phyloP scores from a whole-genome alignment of 2,113 vertebrate genomes.

The Gambusia holbrooki region DNA sequence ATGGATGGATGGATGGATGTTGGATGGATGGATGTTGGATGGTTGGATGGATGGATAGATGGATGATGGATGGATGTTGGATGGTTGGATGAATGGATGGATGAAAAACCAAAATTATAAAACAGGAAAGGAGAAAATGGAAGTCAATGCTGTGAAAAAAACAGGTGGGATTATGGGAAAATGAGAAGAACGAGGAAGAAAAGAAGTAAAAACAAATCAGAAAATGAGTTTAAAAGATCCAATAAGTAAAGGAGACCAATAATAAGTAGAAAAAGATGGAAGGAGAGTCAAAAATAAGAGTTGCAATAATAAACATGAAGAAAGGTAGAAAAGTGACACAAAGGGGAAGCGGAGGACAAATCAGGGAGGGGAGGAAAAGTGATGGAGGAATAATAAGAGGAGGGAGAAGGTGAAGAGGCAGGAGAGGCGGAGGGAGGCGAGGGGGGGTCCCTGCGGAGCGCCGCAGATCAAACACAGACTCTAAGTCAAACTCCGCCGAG shows the following conservation, averaged over 20 bases:
- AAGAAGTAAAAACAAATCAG: background rate
- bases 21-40: too few relatives aligned
- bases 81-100: too few relatives aligned
- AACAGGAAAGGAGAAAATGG: background rate
- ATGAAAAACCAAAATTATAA: background rate
- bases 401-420: slow-evolving; percentile 53
- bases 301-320: background rate
- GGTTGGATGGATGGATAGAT: too few relatives aligned
- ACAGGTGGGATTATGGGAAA: background rate
- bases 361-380: background rate
- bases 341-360: background rate
- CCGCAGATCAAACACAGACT: slow-evolving; percentile 69
- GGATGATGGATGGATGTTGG: too few relatives aligned
- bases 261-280: too few relatives aligned
- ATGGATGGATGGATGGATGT: too few relatives aligned
- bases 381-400: slow-evolving; percentile 34
- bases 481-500: slow-evolving; percentile 73
- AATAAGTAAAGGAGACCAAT: too few relatives aligned
- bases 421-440: slow-evolving; percentile 46
- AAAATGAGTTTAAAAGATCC: background rate
- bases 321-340: slow-evolving; percentile 4
- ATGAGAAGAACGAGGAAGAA: background rate
- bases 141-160: background rate
- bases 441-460: slow-evolving; percentile 62
- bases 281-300: background rate